Evolutionary conservation across 2,888 invertebrate genomes (phyloP), one percentile per base, ranked within the genome.

Genomic region (Julus scandinavius): DNA sequence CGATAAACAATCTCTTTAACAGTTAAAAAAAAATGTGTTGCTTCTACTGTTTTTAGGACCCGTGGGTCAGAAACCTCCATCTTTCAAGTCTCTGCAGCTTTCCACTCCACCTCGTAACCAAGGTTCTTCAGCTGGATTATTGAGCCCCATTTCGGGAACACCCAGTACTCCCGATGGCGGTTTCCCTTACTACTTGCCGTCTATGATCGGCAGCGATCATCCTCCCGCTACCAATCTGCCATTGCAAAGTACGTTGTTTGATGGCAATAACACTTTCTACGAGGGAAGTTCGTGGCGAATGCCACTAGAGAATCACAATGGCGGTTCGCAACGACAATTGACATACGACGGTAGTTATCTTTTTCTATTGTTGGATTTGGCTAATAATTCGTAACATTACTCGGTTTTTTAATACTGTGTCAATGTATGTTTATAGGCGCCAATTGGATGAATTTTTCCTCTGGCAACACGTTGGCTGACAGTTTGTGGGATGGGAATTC

Each of bases 1-100:
- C 29, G 29, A 1, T 29, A 29, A 29, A 29, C 29, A 29, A 1
- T 29, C 29, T 29, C 29, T 29, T 38, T 85, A 17, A 17, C 85
- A 29, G 41, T 13, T 20, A 85, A 20, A 86, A 20, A 86, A 6
- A 20, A 5, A 41, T 38, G 17, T 40, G 40, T 45, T 49, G 20
- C 20, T 86, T 41, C 38, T 45, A 9, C 41, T 11, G n/a, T 86
- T 29, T 20, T 86, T 80, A 87, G 87, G 87, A 13, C 87, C 87
- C 15, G 87, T 87, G 72, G 87, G 87, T 20, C 87, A 87, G 50
- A 87, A 83, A 29, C 87, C 87, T 17, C 58, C 87, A 38, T 87
- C 80, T 5, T 87, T 41, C 80, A 87, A 80, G 20, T 63, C 87
- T 45, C 17, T 87, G 29, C 87, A 54, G 7, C 54, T 63, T 41